These are phyloP conservation scores for Oenanthe melanoleuca DNA, from an alignment of 2,113 vertebrate species.

Conservation along the genomic window DNA sequence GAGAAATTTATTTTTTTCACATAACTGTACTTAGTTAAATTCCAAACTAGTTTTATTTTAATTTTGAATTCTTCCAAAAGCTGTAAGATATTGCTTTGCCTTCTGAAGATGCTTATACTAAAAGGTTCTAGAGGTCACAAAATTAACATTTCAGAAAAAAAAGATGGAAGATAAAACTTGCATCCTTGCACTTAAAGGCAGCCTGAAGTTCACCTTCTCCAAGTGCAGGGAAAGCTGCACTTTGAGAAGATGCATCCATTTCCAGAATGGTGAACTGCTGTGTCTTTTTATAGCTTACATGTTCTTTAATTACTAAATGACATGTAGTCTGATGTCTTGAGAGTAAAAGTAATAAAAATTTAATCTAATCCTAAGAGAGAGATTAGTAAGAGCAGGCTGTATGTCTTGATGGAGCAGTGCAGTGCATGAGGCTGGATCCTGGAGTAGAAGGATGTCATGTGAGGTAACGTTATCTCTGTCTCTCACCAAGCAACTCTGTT, in stretches of 20 bases:
- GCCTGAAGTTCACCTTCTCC: background rate
- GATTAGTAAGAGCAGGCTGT: background rate
- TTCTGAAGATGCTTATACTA: background rate
- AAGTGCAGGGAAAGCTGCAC: background rate
- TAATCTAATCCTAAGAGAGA: background rate
- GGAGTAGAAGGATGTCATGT: background rate
- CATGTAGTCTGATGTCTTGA: background rate
- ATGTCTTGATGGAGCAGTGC: background rate
- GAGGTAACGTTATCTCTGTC: background rate
- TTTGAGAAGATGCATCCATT: background rate
- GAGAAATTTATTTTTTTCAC: background rate
- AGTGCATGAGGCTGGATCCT: background rate
- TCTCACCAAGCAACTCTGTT: background rate
- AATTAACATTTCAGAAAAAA: background rate
- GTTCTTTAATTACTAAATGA: background rate
- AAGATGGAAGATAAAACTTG: background rate
- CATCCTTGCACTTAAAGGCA: accelerated
- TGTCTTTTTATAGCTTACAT: background rate
- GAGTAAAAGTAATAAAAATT: background rate
- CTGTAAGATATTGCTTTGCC: background rate
- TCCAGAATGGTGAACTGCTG: background rate
- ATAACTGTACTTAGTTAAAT: background rate
- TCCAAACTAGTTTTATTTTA: background rate
- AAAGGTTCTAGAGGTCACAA: background rate
- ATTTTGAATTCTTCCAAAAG: background rate